These are phyloP conservation scores for Australoheros scitulus DNA, from an alignment of 2,113 vertebrate species.

Conservation along the genomic window DNA sequence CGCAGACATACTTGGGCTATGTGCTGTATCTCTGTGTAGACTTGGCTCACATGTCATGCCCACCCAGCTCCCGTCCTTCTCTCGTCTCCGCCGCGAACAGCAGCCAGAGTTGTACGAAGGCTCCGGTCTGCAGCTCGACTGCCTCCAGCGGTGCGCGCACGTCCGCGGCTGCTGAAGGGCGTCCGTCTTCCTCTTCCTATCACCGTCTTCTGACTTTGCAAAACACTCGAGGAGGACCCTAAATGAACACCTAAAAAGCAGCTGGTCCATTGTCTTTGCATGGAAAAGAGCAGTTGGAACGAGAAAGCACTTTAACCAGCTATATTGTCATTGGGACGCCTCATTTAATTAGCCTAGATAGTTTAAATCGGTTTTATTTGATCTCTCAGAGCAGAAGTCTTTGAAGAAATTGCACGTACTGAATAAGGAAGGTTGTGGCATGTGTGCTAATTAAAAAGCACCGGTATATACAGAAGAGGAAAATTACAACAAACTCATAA, in stretches of 20 bases:
- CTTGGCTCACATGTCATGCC: slow-evolving; percentile 67
- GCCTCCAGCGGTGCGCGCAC: slow-evolving; percentile 79
- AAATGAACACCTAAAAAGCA: neutral
- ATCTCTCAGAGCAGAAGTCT: neutral
- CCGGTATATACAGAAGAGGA: neutral
- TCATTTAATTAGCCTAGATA: neutral
- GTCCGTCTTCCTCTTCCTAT: slow-evolving; percentile 20
- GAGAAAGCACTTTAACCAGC: neutral
- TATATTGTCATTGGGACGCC: neutral
- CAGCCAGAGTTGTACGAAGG: slow-evolving; percentile 54
- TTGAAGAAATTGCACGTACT: neutral
- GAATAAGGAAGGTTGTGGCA: neutral
- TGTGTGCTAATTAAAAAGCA: neutral
- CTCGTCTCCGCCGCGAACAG: slow-evolving; percentile 41
- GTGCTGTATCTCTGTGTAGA: slow-evolving; percentile 65
- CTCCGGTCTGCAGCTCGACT: slow-evolving; percentile 66
- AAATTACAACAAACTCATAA: neutral
- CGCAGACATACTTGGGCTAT: slow-evolving; percentile 56
- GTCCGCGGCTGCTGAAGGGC: slow-evolving; percentile 56
- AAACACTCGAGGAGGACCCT: neutral
- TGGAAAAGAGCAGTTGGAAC: neutral
- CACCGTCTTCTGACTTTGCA: neutral
- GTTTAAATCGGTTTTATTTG: neutral
- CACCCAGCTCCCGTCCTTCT: slow-evolving; percentile 23
- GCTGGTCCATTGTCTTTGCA: neutral